Base-by-base conservation (phyloP, 2,113 vertebrate species). In the Lagopus leucura region DNA sequence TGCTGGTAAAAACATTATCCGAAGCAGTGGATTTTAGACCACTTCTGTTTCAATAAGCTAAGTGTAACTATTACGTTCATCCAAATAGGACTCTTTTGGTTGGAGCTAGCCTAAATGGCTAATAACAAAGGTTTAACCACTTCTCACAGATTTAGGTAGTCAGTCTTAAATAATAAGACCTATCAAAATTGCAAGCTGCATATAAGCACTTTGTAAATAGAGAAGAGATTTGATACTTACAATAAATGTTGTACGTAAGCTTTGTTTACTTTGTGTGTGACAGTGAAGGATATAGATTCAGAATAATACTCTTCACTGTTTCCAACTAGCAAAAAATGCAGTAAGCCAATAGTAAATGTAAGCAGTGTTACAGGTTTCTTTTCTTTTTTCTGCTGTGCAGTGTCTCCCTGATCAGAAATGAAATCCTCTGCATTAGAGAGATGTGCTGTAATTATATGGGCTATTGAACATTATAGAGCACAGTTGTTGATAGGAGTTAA, bases 401-500 rank as follows among this genome's bases (percentile, higher is more conserved):
- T 57, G 81, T 93, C 20, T 86, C 66, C 38, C 80, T 58, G 6
- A 69, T 72, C 61, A 84, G 70, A 61, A 89, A 80, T 81, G 1
- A 75, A 88, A 36, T 72, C 84, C 32, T 78, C 11, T 61, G 32
- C 24, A 57, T 52, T 13, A 69, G 42, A 72, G 25, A 73, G 66
- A 66, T 61, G 30, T 86, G 32, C n/a, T 82, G 30, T 72, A 74
- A 58, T 87, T 84, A 61, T 69, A 57, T 64, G 86, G 73, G 16
- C 61, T 71, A 63, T 30, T 89, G 66, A 81, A 43, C 83, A 61
- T 61, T 87, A 48, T 11, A 75, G 52, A 57, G 38, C 10, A 2
- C 69, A 40, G 61, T 30, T 65, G 57, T 30, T 65, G 57, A n/a
- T 43, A 75, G 36, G n/a, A 81, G 36, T 61, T 36, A 75, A 76